Base-by-base conservation (phyloP, 2,888 invertebrate species). In the Drosophila peninsularis region DNA sequence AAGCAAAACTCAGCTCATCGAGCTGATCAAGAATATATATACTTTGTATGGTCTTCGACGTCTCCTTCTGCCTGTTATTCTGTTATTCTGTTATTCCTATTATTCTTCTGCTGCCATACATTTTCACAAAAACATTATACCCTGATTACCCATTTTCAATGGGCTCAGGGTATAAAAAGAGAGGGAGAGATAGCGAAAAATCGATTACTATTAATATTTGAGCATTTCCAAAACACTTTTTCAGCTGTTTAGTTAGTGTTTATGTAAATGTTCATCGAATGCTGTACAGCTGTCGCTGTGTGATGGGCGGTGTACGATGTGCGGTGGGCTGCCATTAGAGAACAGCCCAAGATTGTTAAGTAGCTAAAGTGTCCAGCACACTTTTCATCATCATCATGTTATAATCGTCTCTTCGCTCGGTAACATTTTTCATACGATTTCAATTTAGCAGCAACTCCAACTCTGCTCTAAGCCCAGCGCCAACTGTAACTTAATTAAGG, bases 401-500 rank as follows among this genome's bases (percentile, higher is more conserved):
- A 50, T 56, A 24, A 56, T 63, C 21, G 41, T 37, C 21, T 19
- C n/a, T 54, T 19, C 14, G 24, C 11, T 44, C 24, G 52, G 45
- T 30, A 50, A 34, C 55, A 75, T 68, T 53, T 68, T 63, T 73
- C 62, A 63, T 69, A 56, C 49, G 52, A 17, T 63, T 41, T 41
- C 41, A 41, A 41, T 19, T 73, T 71, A 45, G 47, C 47, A 64
- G 58, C 53, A 68, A 36, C 47, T 53, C n/a, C 19, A 14, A 10
- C 41, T 11, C 41, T 6, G 21, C 53, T 42, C 3, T 19, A 67
- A 41, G 47, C 24, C 19, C 42, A n/a, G 30, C 37, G 37, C 19
- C 54, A 64, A 69, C 58, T 64, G 53, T 77, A 60, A 86, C 80
- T 82, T 82, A 82, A 81, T 81, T 82, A 81, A 76, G 73, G 36